Evolutionary conservation across 2,113 vertebrate genomes (phyloP).

Genomic region (Calypte anna): DNA sequence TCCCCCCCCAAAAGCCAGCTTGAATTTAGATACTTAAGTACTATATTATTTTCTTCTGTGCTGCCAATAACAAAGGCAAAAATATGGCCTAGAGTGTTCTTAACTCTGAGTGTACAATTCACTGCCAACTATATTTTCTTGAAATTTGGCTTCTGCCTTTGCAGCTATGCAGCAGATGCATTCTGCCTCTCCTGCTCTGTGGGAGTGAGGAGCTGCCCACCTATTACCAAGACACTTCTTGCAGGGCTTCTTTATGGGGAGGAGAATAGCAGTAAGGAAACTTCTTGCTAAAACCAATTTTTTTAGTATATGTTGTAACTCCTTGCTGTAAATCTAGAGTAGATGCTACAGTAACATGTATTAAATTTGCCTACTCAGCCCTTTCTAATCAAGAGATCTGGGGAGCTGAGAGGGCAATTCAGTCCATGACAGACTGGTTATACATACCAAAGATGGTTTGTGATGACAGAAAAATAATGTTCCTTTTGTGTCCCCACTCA

Average conservation of each 20-base stretch:
- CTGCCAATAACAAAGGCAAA: neutral
- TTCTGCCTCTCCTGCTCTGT: neutral
- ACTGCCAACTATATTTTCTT: neutral
- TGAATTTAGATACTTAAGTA: neutral
- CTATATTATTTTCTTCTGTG: neutral
- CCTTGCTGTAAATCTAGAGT: neutral
- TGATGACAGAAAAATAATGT: neutral
- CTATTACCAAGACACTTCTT: neutral
- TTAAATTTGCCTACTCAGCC: neutral
- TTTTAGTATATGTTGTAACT: neutral
- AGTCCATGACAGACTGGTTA: neutral
- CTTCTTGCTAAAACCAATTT: neutral
- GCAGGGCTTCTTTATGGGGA: neutral
- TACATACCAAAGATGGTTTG: neutral
- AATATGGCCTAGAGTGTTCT: neutral
- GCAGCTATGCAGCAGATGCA: accelerated
- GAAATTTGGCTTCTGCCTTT: neutral
- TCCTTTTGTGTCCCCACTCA: neutral
- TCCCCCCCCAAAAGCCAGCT: too few species aligned
- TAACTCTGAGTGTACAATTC: neutral
- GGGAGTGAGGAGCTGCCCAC: accelerated
- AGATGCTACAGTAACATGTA: neutral
- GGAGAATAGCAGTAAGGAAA: neutral
- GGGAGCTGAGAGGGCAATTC: neutral
- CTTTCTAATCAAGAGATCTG: neutral